Base-by-base conservation (phyloP, 2,797 vertebrate species). In the Gobio occitaniae region DNA sequence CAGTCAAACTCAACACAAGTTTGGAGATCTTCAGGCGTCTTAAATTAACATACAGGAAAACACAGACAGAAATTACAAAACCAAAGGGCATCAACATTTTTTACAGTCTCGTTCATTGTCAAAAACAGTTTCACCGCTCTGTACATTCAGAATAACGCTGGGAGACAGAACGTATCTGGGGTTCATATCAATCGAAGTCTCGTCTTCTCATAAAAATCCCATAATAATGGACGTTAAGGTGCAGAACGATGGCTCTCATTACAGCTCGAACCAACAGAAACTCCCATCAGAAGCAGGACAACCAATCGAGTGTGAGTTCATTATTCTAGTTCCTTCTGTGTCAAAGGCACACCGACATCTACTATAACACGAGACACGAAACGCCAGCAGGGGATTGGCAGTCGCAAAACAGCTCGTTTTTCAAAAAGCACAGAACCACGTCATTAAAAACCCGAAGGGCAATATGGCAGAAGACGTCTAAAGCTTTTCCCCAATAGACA, bases 11-110 rank as follows among this genome's bases (percentile, higher is more conserved):
- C 9, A 29, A 56, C 10, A 56, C 19, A 41, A 48, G 29, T 41
- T 3, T 78, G 11, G 41, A 48, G 21, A 25, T 65, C 25, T 83
- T 86, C 65, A 84, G 68, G 68, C 80, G 52, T 65, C 86, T 74
- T 54, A 80, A 88, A 91, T 91, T 89, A 91, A 84, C 92, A 48
- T 89, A 94, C 91, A 93, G 86, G 7, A 54, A 93, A 88, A 83
- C 88, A 87, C 89, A 91, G 92, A 94, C 93, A 94, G 87, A 90
- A 93, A 90, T 91, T 87, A 94, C 89, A 93, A 94, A 93, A 93
- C 50, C 89, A 44, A 70, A 93, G 91, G 89, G 89, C 90, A 90
- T 92, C 91, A 89, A 93, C 81, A 82, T 90, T 86, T 88, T 56
- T 16, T 65, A 91, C 90, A 92, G 84, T 80, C 75, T 86, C 16